Conservation (phyloP, 2,113 vertebrate genomes). For the Sardina pilchardus region DNA sequence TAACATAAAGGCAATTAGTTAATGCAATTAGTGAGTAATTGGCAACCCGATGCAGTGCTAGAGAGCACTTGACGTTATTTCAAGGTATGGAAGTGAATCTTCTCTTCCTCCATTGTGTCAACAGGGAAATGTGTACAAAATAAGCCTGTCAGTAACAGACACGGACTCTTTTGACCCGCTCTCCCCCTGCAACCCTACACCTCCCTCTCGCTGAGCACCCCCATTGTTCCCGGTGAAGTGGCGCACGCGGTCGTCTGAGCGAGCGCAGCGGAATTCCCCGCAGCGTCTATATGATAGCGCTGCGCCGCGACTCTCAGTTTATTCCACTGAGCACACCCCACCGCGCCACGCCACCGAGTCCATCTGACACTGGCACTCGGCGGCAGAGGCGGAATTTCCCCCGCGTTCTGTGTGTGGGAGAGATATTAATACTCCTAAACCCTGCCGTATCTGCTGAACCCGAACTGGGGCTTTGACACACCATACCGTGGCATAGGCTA, state of each 20-base stretch:
- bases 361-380: slow-evolving; percentile 70
- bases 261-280: slow-evolving; percentile 72
- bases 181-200: slow-evolving; percentile 70
- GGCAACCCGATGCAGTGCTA: not conserved
- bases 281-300: slow-evolving; percentile 67
- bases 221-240: slow-evolving; percentile 72
- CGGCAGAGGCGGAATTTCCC: slow-evolving; percentile 75
- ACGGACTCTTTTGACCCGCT: slow-evolving; percentile 61
- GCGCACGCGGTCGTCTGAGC: slow-evolving; percentile 65
- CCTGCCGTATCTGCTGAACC: slow-evolving; percentile 70
- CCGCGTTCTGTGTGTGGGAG: slow-evolving; percentile 58
- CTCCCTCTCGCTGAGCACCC: slow-evolving; percentile 57
- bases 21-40: not conserved
- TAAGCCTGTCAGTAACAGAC: slow-evolving; percentile 61
- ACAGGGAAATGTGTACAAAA: slow-evolving; percentile 23
- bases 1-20: not conserved
- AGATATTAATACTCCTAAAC: slow-evolving; percentile 74
- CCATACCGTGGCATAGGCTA: slow-evolving; percentile 26
- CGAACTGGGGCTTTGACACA: slow-evolving; percentile 39
- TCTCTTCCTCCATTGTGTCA: not conserved
- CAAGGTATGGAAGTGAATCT: slow-evolving; percentile 9
- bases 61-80: not conserved
- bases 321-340: slow-evolving; percentile 49
- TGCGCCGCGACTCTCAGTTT: slow-evolving; percentile 54
- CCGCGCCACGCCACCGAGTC: not conserved